Evolutionary conservation across 2,888 invertebrate species (phyloP).

Genomic region (Polydrusus tereticollis): DNA sequence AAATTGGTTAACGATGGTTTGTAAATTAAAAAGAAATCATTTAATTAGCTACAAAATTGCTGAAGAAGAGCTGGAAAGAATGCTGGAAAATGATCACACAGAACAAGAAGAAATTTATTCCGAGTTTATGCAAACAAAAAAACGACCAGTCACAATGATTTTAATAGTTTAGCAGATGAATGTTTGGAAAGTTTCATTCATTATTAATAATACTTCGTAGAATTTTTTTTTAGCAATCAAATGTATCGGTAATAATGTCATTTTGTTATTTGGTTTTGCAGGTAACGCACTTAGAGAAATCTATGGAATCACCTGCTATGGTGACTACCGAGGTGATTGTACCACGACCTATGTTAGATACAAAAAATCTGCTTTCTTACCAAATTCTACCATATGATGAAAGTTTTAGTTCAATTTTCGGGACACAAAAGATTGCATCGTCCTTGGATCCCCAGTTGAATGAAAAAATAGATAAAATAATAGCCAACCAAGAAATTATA

Average conservation of each 20-base stretch:
- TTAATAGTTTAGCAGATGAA: background rate
- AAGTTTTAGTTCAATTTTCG: background rate
- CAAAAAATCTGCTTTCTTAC: background rate
- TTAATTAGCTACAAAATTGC: background rate
- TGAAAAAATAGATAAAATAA: background rate
- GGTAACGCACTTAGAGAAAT: background rate
- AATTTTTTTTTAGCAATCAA: background rate
- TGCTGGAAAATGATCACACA: slow-evolving; percentile 11
- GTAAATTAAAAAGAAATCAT: slow-evolving; percentile 24
- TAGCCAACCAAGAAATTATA: background rate
- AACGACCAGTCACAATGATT: background rate
- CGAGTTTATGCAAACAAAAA: background rate
- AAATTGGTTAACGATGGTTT: slow-evolving; percentile 11
- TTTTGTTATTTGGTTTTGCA: background rate
- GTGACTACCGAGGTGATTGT: background rate
- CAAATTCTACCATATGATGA: background rate
- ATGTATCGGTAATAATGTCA: background rate
- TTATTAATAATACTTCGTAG: background rate
- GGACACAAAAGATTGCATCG: background rate
- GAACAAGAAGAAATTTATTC: slow-evolving; percentile 17
- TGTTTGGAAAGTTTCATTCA: background rate
- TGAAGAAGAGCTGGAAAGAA: slow-evolving; percentile 13
- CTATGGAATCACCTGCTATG: background rate
- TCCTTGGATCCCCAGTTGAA: background rate
- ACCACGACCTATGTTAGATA: background rate